phyloP scores from a whole-genome alignment of 1,140 invertebrate species.

The Triops cancriformis region DNA sequence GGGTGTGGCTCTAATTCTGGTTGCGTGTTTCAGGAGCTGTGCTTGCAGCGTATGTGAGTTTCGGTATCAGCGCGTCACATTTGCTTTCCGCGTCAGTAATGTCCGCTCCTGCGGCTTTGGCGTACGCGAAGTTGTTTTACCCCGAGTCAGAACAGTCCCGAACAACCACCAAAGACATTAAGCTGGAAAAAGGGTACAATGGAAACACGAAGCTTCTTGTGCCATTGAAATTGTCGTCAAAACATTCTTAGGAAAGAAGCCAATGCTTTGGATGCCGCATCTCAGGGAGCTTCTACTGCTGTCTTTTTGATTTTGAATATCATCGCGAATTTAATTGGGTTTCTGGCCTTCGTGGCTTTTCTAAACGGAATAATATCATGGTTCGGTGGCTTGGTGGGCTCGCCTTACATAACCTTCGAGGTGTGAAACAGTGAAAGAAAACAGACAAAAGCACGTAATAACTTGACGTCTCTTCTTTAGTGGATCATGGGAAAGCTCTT shows the following conservation, averaged over 20 bases:
- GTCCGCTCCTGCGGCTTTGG: conserved; percentile 85
- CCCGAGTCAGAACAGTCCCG: conserved; percentile 73
- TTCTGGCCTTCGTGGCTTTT: conserved; percentile 75
- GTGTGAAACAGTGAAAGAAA: conserved; percentile 36
- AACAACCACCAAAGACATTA: conserved; percentile 56
- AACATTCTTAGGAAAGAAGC: conserved; percentile 56
- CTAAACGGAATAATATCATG: conserved; percentile 69
- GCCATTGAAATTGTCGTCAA: background rate
- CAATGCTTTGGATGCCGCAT: conserved; percentile 77
- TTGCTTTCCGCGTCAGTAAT: conserved; percentile 86
- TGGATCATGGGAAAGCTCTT: conserved; percentile 74
- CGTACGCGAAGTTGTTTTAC: conserved; percentile 79
- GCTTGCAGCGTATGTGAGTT: conserved; percentile 81
- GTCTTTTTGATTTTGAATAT: conserved; percentile 58
- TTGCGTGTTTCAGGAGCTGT: conserved; percentile 55
- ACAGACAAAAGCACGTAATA: background rate
- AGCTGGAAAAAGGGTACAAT: conserved; percentile 37
- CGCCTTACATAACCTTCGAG: conserved; percentile 43
- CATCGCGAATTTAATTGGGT: conserved; percentile 82
- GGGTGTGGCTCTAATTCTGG: background rate
- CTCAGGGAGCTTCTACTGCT: conserved; percentile 63
- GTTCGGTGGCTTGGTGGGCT: conserved; percentile 65
- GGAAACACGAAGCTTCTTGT: background rate
- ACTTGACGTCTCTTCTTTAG: conserved; percentile 43
- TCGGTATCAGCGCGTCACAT: conserved; percentile 72